phyloP scores from a whole-genome alignment of 2,113 vertebrate species.

The Caracal caracal region DNA sequence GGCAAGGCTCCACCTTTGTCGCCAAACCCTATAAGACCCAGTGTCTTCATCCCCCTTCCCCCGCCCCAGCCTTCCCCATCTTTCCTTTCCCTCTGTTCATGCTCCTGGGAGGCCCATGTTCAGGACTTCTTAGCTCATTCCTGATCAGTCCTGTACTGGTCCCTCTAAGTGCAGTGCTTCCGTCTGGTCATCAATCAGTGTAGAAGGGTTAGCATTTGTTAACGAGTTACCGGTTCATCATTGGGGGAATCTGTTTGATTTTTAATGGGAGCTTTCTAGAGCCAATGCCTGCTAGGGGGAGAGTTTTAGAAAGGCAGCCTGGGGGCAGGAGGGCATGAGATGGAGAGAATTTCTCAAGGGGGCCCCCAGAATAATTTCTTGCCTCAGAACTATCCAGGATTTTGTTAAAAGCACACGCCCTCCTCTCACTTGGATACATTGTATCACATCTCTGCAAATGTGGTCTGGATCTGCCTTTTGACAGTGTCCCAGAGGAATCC shows the following conservation, averaged over 20 bases:
- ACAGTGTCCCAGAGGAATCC: neutral
- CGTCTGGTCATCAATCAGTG: neutral
- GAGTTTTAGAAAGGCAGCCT: neutral
- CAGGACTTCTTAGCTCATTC: neutral
- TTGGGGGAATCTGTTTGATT: neutral
- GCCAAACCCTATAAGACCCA: neutral
- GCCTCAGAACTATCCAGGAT: neutral
- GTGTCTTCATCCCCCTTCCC: neutral
- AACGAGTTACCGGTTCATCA: neutral
- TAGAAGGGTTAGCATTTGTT: neutral
- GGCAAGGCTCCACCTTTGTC: neutral
- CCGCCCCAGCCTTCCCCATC: neutral
- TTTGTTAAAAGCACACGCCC: neutral
- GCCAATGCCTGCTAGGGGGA: neutral
- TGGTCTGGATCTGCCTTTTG: neutral
- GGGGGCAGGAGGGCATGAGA: fast-evolving
- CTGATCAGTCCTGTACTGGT: neutral
- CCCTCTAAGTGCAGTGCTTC: neutral
- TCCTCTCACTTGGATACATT: neutral
- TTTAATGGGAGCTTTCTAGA: neutral
- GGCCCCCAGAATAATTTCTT: neutral
- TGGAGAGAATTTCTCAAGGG: neutral
- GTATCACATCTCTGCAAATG: neutral
- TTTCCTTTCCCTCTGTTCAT: neutral
- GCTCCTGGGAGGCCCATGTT: neutral